phyloP scores from a whole-genome alignment of 2,888 invertebrate species.

The Clepsis dumicolana region DNA sequence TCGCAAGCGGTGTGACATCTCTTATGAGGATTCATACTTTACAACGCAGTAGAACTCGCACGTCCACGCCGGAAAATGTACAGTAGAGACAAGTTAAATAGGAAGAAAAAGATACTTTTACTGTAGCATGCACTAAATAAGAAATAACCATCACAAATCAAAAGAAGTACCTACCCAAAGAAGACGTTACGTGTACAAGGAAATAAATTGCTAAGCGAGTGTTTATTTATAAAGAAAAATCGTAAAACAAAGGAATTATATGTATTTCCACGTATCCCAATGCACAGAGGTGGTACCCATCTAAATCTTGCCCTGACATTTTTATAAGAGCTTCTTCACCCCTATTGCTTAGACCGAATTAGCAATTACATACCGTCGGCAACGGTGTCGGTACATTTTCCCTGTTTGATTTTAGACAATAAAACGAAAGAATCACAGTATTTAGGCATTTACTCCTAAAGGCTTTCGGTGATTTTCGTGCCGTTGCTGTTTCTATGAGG shows the following conservation, averaged over 20 bases:
- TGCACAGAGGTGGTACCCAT: constrained; percentile 57
- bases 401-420: background rate
- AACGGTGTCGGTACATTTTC: constrained; percentile 44
- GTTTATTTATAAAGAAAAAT: constrained; percentile 36
- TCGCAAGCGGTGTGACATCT: too few relatives aligned
- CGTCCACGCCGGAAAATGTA: too few relatives aligned
- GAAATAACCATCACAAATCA: background rate
- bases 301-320: constrained; percentile 80
- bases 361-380: constrained; percentile 68
- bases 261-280: constrained; percentile 61
- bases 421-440: background rate
- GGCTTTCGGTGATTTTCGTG: too few relatives aligned
- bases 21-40: too few relatives aligned
- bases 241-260: constrained; percentile 40
- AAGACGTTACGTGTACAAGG: background rate
- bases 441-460: too few relatives aligned
- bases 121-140: too few relatives aligned
- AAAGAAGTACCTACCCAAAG: background rate
- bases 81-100: too few relatives aligned
- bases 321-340: constrained; percentile 79
- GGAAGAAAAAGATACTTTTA: too few relatives aligned
- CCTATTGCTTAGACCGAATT: constrained; percentile 77
- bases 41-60: too few relatives aligned
- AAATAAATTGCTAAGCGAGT: constrained; percentile 3
- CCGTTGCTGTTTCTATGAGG: too few relatives aligned